These are phyloP conservation scores for Formica aserva DNA, from an alignment of 2,888 invertebrate genomes.

Conservation along the genomic window DNA sequence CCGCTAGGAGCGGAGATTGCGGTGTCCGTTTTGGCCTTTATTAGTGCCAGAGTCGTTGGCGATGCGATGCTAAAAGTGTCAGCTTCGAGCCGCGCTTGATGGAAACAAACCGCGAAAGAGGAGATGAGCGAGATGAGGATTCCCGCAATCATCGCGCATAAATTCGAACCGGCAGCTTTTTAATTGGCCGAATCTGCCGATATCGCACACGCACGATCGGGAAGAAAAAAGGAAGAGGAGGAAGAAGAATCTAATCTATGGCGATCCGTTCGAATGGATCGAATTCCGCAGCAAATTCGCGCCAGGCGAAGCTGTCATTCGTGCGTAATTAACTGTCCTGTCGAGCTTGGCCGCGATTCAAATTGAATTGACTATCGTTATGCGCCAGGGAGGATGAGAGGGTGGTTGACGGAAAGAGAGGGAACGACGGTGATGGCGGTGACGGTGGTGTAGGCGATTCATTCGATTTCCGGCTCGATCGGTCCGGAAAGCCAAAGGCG, in stretches of 20 bases:
- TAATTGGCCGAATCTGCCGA: conserved; percentile 41
- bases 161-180: conserved; percentile 16
- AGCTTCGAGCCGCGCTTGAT: conserved; percentile 47
- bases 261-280: conserved; percentile 63
- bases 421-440: conserved; percentile 49
- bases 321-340: conserved; percentile 79
- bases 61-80: conserved; percentile 56
- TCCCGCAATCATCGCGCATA: conserved; percentile 7
- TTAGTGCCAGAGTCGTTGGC: conserved; percentile 56
- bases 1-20: conserved; percentile 53
- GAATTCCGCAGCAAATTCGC: conserved; percentile 66
- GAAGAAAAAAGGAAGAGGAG: conserved; percentile 7
- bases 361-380: conserved; percentile 80
- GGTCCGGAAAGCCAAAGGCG: conserved; percentile 55
- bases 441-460: conserved; percentile 63
- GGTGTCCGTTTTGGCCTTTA: conserved; percentile 66
- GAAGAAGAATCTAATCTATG: conserved; percentile 62
- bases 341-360: conserved; percentile 78
- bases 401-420: neutral
- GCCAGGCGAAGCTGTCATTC: conserved; percentile 73
- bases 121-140: neutral
- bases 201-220: conserved; percentile 32
- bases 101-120: conserved; percentile 16
- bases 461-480: conserved; percentile 73
- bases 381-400: conserved; percentile 66